Conservation (phyloP, 2,113 vertebrate genomes). For the Morphnarchus princeps region DNA sequence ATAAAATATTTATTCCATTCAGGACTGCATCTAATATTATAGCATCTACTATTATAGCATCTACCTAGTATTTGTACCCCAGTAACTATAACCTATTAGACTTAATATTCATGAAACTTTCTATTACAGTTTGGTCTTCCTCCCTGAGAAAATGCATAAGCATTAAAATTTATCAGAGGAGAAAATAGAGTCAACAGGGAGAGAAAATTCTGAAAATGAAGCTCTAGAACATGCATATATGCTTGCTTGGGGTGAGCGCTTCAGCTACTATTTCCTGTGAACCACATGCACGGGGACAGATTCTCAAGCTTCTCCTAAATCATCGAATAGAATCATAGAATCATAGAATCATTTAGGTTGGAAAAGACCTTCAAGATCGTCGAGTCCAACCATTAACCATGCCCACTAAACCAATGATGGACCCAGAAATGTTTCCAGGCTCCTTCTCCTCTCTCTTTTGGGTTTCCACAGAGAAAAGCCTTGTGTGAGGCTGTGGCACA, state of each 20-base stretch:
- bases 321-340: too few species aligned
- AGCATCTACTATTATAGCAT: background rate
- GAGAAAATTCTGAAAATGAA: background rate
- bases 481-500: background rate
- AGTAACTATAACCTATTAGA: background rate
- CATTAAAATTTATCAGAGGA: background rate
- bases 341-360: too few species aligned
- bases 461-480: background rate
- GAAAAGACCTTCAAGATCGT: too few species aligned
- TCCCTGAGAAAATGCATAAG: background rate
- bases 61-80: background rate
- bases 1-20: background rate
- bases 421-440: background rate
- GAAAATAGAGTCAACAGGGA: background rate
- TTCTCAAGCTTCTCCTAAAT: background rate
- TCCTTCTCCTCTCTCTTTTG: background rate
- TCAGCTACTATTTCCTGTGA: background rate
- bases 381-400: too few species aligned
- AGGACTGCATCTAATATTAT: background rate
- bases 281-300: background rate
- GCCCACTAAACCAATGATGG: too few species aligned
- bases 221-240: background rate
- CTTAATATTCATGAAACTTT: background rate
- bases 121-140: background rate
- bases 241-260: background rate